Conservation (phyloP, 1,140 invertebrate genomes). For the Drosophila bifasciata region DNA sequence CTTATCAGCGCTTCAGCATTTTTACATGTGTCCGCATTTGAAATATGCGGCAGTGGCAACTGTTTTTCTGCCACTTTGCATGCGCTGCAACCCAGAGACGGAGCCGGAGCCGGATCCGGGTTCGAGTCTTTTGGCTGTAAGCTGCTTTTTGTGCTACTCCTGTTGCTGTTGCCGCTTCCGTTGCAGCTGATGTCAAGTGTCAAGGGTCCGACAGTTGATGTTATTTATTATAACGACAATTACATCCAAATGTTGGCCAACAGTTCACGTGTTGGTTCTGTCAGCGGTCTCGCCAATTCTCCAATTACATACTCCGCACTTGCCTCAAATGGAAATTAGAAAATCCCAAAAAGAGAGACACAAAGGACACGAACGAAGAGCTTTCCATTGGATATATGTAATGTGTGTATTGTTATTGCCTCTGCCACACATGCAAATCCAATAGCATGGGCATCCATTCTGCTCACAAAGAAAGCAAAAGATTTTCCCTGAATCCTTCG, state of each 20-base stretch:
- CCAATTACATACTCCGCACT: conserved; percentile 65
- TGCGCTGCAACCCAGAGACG: conserved; percentile 50
- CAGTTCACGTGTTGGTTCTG: conserved; percentile 39
- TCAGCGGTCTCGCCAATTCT: conserved; percentile 39
- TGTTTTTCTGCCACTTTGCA: conserved; percentile 78
- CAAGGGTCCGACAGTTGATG: conserved; percentile 78
- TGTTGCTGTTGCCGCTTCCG: conserved; percentile 54
- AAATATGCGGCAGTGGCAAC: conserved; percentile 71
- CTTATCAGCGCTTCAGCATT: conserved; percentile 80
- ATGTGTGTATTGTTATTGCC: conserved; percentile 38
- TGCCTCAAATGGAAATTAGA: conserved; percentile 76
- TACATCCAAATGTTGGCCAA: conserved; percentile 53
- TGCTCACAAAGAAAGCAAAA: neutral
- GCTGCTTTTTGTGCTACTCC: conserved; percentile 17
- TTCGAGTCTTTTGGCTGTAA: conserved; percentile 18
- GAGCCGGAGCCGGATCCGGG: conserved; percentile 24
- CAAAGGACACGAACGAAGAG: conserved; percentile 32
- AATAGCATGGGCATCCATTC: conserved; percentile 29
- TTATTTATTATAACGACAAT: conserved; percentile 83
- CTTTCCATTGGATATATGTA: conserved; percentile 31
- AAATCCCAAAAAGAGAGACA: conserved; percentile 53
- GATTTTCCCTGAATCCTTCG: conserved; percentile 9
- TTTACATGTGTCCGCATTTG: conserved; percentile 80
- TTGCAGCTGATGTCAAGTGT: conserved; percentile 80
- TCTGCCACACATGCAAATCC: neutral